Base-by-base conservation (phyloP, 2,888 invertebrate species). In the Andrena dorsata region DNA sequence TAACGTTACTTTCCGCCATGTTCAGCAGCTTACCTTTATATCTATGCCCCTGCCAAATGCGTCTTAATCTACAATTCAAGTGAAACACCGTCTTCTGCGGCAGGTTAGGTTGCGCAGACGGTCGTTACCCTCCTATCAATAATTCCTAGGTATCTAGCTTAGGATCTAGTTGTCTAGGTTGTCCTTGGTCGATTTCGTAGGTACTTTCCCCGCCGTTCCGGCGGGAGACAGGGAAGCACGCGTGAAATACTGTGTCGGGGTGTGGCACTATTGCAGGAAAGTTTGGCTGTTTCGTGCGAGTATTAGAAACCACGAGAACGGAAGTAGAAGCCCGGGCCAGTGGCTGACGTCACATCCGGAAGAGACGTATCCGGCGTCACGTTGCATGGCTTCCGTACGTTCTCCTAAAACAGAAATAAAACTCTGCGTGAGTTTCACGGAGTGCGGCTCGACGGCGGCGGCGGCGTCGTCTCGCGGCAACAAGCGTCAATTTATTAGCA, bases 341-440 rank as follows among this genome's bases (percentile, higher is more conserved):
- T 86, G 88, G 74, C 83, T 88, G 83, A 88, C 85, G 85, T 80
- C 85, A 79, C 88, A 87, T 88, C 90, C 91, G 83, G 91, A 89
- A 76, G 92, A 86, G 76, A 90, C 86, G 83, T 91, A 91, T 75
- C 90, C 90, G 65, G 92, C 92, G 93, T 96, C 96, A 85, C 96
- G 95, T 93, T 96, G 96, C 96, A 96, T 96, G 79, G 96, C 95
- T 92, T 96, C 96, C 89, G 95, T 94, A 81, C 94, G 94, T 90
- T 95, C 95, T 70, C 94, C 95, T 95, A 93, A 49, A 94, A 94
- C 86, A 88, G 94, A 93, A 85, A 78, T 83, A 82, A 84, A 82
- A 86, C 49, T 64, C 70, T 70, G 41, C 68, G 66, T 78, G 66
- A 79, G 80, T 68, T 53, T 71, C 47, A 30, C 16, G 10, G 16